These are phyloP conservation scores for Aegithalos caudatus DNA, from an alignment of 2,113 vertebrate genomes.

Conservation along the genomic window DNA sequence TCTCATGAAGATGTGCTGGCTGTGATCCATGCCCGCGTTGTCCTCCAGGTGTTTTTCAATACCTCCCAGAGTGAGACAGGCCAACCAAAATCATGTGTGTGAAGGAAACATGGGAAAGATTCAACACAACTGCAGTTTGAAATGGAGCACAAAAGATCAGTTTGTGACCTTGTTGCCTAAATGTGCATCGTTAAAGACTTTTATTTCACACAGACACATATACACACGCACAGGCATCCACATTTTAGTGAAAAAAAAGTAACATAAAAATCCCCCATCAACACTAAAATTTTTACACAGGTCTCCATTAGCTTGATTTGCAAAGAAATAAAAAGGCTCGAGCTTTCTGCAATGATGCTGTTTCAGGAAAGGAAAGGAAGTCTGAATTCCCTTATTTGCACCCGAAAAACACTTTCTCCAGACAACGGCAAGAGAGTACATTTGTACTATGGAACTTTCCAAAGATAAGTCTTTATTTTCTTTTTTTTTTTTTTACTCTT, in stretches of 20 bases:
- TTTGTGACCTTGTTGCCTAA: neutral
- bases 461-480: neutral
- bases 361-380: constrained; percentile 35
- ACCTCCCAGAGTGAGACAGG: neutral
- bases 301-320: constrained; percentile 58
- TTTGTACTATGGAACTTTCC: neutral
- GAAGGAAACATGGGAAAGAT: neutral
- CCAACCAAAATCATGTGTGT: neutral
- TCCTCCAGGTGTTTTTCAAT: neutral
- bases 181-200: neutral
- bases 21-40: fast-evolving
- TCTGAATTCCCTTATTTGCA: constrained; percentile 16
- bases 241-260: neutral
- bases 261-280: neutral
- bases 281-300: neutral
- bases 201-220: neutral
- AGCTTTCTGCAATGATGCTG: constrained; percentile 49
- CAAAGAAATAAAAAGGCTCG: neutral
- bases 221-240: fast-evolving
- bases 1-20: neutral
- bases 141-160: neutral
- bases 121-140: neutral
- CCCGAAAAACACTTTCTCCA: constrained; percentile 38
- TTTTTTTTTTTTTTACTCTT: neutral
- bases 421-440: neutral